Conservation (phyloP, 2,113 vertebrate genomes). For the Cercopithecus mona region DNA sequence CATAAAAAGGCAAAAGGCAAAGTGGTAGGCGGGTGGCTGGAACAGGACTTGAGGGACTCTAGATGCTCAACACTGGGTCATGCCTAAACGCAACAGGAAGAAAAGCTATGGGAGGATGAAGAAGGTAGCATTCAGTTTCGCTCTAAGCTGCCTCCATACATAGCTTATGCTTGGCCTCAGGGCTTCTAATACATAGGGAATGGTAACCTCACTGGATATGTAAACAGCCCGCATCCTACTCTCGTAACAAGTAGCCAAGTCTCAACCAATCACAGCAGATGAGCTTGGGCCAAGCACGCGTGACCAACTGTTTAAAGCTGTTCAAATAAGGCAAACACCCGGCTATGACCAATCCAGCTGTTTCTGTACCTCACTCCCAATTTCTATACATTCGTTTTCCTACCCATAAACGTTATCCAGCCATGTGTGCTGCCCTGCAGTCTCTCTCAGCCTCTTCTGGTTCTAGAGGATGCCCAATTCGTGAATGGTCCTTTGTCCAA, state of each 20-base stretch:
- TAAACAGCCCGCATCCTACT: neutral
- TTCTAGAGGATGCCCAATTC: neutral
- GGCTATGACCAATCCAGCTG: neutral
- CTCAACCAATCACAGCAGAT: neutral
- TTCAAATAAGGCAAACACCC: neutral
- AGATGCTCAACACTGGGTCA: neutral
- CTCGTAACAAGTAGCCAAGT: neutral
- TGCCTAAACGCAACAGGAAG: neutral
- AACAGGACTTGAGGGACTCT: neutral
- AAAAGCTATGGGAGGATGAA: neutral
- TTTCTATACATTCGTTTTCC: neutral
- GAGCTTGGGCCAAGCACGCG: neutral
- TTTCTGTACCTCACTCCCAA: neutral
- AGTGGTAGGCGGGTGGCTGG: neutral
- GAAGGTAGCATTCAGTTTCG: neutral
- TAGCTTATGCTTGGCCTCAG: neutral
- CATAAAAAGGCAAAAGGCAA: neutral
- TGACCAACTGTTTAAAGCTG: neutral
- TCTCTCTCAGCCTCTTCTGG: neutral
- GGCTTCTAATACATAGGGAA: neutral
- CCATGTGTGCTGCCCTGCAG: neutral
- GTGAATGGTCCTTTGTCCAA: neutral
- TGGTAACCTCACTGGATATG: neutral
- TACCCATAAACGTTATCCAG: neutral
- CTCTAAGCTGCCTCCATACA: neutral